A percentile compares a stretch with the other conserved stretches of the same genome.
Conservation (phyloP, 1,140 invertebrate species). For the Apis florea region DNA sequence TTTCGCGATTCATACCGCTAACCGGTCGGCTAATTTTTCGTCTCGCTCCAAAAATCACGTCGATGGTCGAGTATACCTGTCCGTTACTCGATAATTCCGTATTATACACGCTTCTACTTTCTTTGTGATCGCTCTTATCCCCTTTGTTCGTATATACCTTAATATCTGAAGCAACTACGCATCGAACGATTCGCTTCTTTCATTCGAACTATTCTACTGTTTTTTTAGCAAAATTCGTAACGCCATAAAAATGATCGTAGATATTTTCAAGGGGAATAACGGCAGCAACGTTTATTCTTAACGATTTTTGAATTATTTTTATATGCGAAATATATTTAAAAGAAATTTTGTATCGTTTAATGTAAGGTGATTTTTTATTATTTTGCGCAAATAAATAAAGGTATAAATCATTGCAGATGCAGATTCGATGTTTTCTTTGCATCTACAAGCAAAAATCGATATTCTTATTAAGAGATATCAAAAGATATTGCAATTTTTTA, state of each 20-base stretch:
- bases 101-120: slow-evolving; percentile 33
- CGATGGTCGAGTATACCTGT: slow-evolving; percentile 15
- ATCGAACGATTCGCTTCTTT: too few species aligned
- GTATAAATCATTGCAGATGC: too few species aligned
- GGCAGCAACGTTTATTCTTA: too few species aligned
- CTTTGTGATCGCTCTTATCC: slow-evolving; percentile 2
- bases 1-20: slow-evolving; percentile 19
- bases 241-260: neutral
- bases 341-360: too few species aligned
- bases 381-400: too few species aligned
- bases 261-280: neutral
- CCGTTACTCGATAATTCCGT: slow-evolving; percentile 22
- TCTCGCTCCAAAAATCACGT: slow-evolving; percentile 53
- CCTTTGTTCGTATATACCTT: neutral
- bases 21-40: slow-evolving; percentile 42
- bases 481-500: too few species aligned
- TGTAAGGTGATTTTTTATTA: too few species aligned
- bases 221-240: neutral
- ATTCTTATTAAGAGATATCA: too few species aligned
- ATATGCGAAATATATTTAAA: too few species aligned
- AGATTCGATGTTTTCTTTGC: too few species aligned
- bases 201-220: neutral
- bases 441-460: too few species aligned
- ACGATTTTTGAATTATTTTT: too few species aligned
- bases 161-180: neutral